phyloP scores from a whole-genome alignment of 2,113 vertebrate genomes.

The Pangasianodon gigas region DNA sequence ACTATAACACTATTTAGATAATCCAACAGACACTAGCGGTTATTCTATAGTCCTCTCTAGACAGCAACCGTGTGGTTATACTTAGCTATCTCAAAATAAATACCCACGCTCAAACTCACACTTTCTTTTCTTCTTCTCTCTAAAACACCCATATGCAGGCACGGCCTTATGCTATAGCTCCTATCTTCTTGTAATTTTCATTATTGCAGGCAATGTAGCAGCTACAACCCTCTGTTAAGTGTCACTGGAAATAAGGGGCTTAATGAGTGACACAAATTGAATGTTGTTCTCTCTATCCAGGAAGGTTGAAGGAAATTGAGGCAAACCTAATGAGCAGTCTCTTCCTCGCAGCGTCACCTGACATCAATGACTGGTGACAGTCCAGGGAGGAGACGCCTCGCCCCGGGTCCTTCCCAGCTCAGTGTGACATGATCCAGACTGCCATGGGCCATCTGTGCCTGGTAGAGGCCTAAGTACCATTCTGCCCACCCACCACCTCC shows the following conservation, averaged over 20 bases:
- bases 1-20: slow-evolving; percentile 21
- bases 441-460: slow-evolving; percentile 52
- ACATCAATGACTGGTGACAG: slow-evolving; percentile 56
- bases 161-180: neutral
- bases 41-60: slow-evolving; percentile 35
- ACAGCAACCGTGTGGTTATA: slow-evolving; percentile 33
- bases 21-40: slow-evolving; percentile 14
- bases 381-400: slow-evolving; percentile 38
- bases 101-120: slow-evolving; percentile 17
- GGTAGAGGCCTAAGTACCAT: slow-evolving; percentile 17
- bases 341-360: slow-evolving; percentile 50
- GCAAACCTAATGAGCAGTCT: slow-evolving; percentile 57
- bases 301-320: slow-evolving; percentile 47
- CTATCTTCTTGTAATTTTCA: slow-evolving; percentile 35
- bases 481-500: slow-evolving; percentile 12
- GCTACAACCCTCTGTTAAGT: slow-evolving; percentile 40
- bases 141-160: neutral
- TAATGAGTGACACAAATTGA: slow-evolving; percentile 60
- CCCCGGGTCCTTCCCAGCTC: slow-evolving; percentile 12
- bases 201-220: slow-evolving; percentile 29
- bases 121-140: neutral
- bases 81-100: slow-evolving; percentile 38
- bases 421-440: slow-evolving; percentile 48
- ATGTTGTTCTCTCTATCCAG: slow-evolving; percentile 51
- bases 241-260: slow-evolving; percentile 50